A percentile compares a stretch with the other conserved stretches of the same genome.
Evolutionary conservation across 2,797 vertebrate genomes (phyloP).

Genomic region (Melanotaenia maccullochi): DNA sequence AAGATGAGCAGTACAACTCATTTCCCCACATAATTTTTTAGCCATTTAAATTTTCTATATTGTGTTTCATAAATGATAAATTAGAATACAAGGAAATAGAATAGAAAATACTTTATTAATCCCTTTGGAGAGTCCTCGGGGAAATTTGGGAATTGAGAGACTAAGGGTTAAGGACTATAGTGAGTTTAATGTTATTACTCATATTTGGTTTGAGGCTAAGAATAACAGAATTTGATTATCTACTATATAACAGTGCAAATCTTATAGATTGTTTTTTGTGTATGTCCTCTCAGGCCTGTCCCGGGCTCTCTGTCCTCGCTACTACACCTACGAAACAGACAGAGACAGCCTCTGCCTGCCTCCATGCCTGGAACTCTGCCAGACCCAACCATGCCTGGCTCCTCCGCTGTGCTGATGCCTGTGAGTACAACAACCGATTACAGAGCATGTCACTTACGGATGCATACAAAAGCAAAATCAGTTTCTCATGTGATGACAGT

Average conservation of each 20-base stretch:
- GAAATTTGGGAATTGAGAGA: too few relatives aligned
- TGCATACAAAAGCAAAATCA: conserved; percentile 25
- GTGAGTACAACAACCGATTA: conserved; percentile 86
- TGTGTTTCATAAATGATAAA: not conserved
- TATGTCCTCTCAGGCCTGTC: conserved; percentile 88
- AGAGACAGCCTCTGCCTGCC: conserved; percentile 98
- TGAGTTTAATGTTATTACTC: not conserved
- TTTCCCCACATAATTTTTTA: not conserved
- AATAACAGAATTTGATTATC: conserved; percentile 11
- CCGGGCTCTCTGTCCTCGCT: conserved; percentile 98
- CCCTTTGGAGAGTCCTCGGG: too few relatives aligned
- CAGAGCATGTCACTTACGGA: conserved; percentile 43
- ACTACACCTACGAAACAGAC: conserved; percentile 98
- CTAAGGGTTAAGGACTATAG: not conserved
- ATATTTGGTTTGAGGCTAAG: conserved; percentile 2
- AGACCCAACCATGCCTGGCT: conserved; percentile 98
- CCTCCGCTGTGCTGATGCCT: conserved; percentile 97
- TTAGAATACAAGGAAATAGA: too few relatives aligned
- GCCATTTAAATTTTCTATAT: not conserved
- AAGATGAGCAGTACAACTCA: not conserved
- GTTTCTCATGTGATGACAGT: conserved; percentile 30
- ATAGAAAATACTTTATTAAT: too few relatives aligned
- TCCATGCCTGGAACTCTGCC: conserved; percentile 99
- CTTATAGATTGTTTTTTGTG: conserved; percentile 22
- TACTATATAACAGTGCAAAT: not conserved